Evolutionary conservation across 2,888 invertebrate genomes (phyloP), one percentile per base, ranked within the genome.

Genomic region (Nemurella pictetii): DNA sequence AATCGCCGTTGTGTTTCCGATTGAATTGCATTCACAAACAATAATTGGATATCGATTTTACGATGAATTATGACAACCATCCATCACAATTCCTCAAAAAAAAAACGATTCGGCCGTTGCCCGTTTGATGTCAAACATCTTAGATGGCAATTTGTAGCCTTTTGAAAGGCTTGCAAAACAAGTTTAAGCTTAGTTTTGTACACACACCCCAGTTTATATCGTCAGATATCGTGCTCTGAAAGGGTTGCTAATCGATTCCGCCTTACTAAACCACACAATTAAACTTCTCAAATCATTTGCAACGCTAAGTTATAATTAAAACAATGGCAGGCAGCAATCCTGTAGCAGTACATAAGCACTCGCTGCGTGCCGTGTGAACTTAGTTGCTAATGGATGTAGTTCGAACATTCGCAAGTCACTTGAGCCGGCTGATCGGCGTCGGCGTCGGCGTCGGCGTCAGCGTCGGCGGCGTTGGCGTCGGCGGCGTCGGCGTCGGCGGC

Each of bases 401-500:
- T 77, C 77, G n/a, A n/a, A 77, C 27, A 27, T 20, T 73, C 25
- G 73, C 25, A 20, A 73, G 73, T 20, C 73, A 73, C 73, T 73
- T 20, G 20, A 75, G 26, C 75, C 15, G 12, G 75, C 12, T 75
- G 75, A n/a, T 26, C 75, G 12, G 12, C 55, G n/a, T n/a, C n/a
- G 55, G 20, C 55, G 55, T 55, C 35, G 35, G 74, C 74, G 74
- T 74, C 77, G 77, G 77, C 26, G 74, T 74, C 77, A 27, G 77
- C 26, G 84, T 77, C 35, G 30, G 80, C 73, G 12, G 12, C 55
- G n/a, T n/a, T n/a, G 55, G 20, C 55, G 55, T 55, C 35, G 35
- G 74, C 74, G 74, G 77, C 26, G n/a, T n/a, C n/a, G n/a, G n/a
- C n/a, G 84, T 77, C 35, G 30, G 80, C 73, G n/a, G 84, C 83